Conservation (phyloP, 2,888 invertebrate species). For the Pristionchus entomophagus region DNA sequence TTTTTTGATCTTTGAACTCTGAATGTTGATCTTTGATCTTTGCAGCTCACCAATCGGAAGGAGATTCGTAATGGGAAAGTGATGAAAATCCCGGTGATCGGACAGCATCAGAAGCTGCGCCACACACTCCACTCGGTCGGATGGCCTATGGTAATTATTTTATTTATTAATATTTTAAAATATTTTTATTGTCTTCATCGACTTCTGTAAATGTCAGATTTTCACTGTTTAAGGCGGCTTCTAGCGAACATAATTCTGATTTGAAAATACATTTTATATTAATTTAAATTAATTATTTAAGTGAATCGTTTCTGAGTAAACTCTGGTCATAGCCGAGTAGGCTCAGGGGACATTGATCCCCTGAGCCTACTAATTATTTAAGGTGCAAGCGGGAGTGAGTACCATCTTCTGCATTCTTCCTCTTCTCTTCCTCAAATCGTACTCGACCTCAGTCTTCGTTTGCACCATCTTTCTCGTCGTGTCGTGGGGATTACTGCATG, state of each 20-base stretch:
- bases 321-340: no score
- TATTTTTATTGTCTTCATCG: no score
- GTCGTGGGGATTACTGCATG: constrained; percentile 71
- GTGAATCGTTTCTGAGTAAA: no score
- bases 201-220: no score
- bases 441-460: constrained; percentile 73
- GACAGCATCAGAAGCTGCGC: constrained; percentile 54
- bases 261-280: no score
- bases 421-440: constrained; percentile 63
- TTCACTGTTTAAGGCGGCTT: no score
- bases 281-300: no score
- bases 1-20: not conserved
- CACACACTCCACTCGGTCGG: constrained; percentile 58
- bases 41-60: constrained; percentile 63
- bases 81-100: constrained; percentile 64
- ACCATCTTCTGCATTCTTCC: constrained; percentile 74
- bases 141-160: constrained; percentile 69
- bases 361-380: no score
- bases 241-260: no score
- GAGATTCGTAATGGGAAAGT: constrained; percentile 64
- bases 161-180: not conserved
- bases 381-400: constrained; percentile 70
- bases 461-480: constrained; percentile 73
- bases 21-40: not conserved
- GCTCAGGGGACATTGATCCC: no score